Conservation (phyloP, 2,797 vertebrate species). For the Lycodopsis pacificus region DNA sequence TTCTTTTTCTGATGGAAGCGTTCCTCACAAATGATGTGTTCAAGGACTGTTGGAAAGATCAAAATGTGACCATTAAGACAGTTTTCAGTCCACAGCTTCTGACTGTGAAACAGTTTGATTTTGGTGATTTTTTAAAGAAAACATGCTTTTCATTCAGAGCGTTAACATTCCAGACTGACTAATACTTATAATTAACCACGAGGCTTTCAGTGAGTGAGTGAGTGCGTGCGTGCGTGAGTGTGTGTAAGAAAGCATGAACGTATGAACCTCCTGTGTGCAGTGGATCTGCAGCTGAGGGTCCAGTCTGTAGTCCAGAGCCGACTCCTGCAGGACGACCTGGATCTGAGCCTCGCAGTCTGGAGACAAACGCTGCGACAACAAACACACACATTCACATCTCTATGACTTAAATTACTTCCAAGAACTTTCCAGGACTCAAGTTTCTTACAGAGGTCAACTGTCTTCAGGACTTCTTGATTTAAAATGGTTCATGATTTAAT, state of each 20-base stretch:
- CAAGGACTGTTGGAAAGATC: too few species aligned
- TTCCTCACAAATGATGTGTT: too few species aligned
- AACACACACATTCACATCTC: not conserved
- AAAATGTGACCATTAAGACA: too few species aligned
- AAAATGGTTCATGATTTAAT: not conserved
- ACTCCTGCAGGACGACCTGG: slow-evolving; percentile 95
- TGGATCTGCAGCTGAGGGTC: slow-evolving; percentile 97
- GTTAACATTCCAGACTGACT: not conserved
- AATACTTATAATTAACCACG: not conserved
- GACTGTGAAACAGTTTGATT: too few species aligned
- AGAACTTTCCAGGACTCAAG: not conserved
- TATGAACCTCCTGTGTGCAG: slow-evolving; percentile 88
- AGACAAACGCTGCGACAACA: slow-evolving; percentile 88
- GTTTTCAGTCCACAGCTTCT: too few species aligned
- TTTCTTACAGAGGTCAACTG: not conserved
- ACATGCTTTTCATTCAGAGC: not conserved
- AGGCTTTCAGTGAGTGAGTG: too few species aligned
- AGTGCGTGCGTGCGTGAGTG: too few species aligned
- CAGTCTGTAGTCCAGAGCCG: slow-evolving; percentile 95
- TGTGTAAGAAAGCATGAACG: too few species aligned
- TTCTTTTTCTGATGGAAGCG: too few species aligned
- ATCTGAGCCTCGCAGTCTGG: slow-evolving; percentile 98
- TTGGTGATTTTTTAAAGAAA: too few species aligned
- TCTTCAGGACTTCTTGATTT: not conserved
- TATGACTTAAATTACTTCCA: not conserved